Evolutionary conservation across 2,113 vertebrate genomes (phyloP), one percentile per base, ranked within the genome.

Genomic region (Cricetomys ansorgei): DNA sequence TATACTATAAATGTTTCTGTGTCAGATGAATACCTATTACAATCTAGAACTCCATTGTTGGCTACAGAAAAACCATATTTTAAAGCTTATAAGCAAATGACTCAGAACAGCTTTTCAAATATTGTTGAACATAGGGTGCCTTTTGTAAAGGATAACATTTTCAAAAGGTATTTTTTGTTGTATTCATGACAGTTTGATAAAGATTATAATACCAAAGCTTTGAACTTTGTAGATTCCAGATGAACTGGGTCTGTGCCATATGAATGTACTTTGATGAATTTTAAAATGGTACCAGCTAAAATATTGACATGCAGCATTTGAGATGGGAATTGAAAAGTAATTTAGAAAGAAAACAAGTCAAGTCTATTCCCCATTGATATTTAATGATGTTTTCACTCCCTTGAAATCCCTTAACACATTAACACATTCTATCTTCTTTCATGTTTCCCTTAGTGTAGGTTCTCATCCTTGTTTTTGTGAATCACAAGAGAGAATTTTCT

Each of bases 341-440:
- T 95, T 97, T 92, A 62, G 75, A 84, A 94, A 75, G 40, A 97
- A 97, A 97, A 69, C 43, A 94, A 95, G 57, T 65, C 55, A 73
- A 16, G 1, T 97, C 25, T 90, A 64, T 83, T 86, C 77, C 29
- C 81, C 59, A 94, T 65, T 92, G 91, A 94, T 94, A 53, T 59
- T 70, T 86, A 97, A 91, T 79, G 43, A 55, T 86, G 34, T 81
- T 90, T 62, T 84, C 67, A 94, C 48, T 92, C 88, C 92, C 64
- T 86, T 83, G 40, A 50, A 62, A 76, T 25, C 11, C 21, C 17
- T 69, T 72, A 75, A 85, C 40, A 67, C 43, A 90, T 91, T 88
- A 94, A 88, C n/a, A 70, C 48, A 55, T 96, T 95, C 79, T 90
- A 65, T 92, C 76, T 95, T 95, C 75, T 86, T 96, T 79, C 77